Conservation (phyloP, 2,888 invertebrate species). For the Ariolimax columbianus region DNA sequence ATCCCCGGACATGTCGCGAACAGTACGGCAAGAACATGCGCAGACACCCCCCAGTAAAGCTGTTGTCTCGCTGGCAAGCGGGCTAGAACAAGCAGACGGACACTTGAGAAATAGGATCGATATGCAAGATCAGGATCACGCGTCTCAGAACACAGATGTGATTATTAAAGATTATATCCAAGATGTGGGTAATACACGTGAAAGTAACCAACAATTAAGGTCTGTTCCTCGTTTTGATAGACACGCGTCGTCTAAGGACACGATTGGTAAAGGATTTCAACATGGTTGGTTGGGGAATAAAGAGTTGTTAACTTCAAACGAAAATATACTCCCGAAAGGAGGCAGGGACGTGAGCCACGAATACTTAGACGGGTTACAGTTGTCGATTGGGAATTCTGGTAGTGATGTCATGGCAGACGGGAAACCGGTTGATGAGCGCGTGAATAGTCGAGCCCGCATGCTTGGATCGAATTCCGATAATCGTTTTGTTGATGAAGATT, state of each 20-base stretch:
- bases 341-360: background rate
- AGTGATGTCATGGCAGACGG: background rate
- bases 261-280: too few species aligned
- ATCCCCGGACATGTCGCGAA: background rate
- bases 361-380: background rate
- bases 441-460: background rate
- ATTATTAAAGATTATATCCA: slow-evolving; percentile 28
- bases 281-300: background rate
- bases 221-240: background rate
- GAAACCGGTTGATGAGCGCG: background rate
- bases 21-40: background rate
- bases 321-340: background rate
- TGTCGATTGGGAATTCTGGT: background rate
- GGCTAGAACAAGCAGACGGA: background rate
- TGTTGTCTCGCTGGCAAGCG: background rate
- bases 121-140: background rate
- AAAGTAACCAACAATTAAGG: background rate
- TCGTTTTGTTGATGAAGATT: background rate
- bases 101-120: background rate
- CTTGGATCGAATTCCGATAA: background rate
- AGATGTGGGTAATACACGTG: background rate
- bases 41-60: background rate
- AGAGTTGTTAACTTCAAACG: too few species aligned
- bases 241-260: background rate
- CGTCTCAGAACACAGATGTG: background rate